Evolutionary conservation across 2,113 vertebrate species (phyloP), one percentile per base, ranked within the genome.

Genomic region (Ptilonorhynchus violaceus): DNA sequence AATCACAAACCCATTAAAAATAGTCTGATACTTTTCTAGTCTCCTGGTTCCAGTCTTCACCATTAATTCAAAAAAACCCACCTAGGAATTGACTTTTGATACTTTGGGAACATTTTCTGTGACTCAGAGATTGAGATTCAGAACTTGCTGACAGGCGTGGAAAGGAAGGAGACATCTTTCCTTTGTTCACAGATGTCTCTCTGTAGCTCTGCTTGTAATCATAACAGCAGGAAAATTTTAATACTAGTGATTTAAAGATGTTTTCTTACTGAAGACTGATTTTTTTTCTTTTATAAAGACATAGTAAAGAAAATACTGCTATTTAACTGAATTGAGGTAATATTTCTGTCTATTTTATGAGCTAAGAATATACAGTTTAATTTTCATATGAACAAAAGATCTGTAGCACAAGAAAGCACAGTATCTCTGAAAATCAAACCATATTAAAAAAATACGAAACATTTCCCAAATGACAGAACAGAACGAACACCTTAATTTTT

Each of bases 341-440:
- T 84, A 90, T 63, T 94, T 83, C 78, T 92, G 67, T 63, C 55
- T 22, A 7, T 90, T 92, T 95, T 86, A 96, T 52, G 67, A 89
- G 53, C 28, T 58, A 85, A 59, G 55, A 85, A 83, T 88, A 84
- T 69, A 80, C 11, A 73, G 63, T 76, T 83, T 96, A 85, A 95
- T 95, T 94, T 95, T 47, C 42, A 35, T 42, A 73, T 7, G 59
- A 96, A 82, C 12, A 83, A 63, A 93, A 86, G 17, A 63, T 70
- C 15, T 53, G 11, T 8, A 76, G 20, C 56, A 79, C 18, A 82
- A 35, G 25, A 85, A 79, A 77, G 60, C 13, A 63, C 17, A 75
- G 20, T 12, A 47, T 11, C 24, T 85, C 66, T 92, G 67, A 92
- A 95, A 83, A 84, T 70, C 28, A 85, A 92, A 59, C 28, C 9